Evolutionary conservation across 2,888 invertebrate genomes (phyloP).

Genomic region (Dolichomitus sp.): DNA sequence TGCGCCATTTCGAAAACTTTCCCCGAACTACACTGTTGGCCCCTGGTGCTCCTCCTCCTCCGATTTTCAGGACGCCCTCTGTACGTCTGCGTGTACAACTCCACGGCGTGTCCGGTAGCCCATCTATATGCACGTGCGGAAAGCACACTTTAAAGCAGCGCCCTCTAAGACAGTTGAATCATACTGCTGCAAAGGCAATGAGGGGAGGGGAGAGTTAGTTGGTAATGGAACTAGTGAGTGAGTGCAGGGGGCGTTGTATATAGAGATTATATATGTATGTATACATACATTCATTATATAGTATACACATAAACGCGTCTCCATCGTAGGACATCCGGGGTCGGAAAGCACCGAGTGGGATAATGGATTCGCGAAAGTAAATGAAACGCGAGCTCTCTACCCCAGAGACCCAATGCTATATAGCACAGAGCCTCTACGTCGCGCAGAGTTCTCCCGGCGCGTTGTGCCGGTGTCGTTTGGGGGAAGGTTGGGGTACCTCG

Average conservation of each 20-base stretch:
- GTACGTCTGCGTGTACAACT: background rate
- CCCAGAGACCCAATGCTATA: conserved; percentile 67
- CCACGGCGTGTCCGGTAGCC: conserved; percentile 8
- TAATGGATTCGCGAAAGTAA: conserved; percentile 84
- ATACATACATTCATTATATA: conserved; percentile 18
- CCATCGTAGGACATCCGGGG: conserved; percentile 63
- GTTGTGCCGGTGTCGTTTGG: conserved; percentile 32
- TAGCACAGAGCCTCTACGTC: background rate
- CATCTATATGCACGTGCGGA: conserved; percentile 17
- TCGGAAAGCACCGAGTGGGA: conserved; percentile 72
- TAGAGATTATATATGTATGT: background rate
- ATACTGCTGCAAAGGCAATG: conserved; percentile 7
- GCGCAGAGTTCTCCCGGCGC: conserved; percentile 38
- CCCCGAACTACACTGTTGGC: conserved; percentile 44
- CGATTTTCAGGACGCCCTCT: background rate
- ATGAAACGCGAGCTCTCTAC: conserved; percentile 79
- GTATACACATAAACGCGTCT: conserved; percentile 50
- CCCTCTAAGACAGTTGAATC: conserved; percentile 29
- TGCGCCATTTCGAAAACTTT: conserved; percentile 63
- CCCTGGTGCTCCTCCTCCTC: background rate
- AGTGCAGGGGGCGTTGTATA: conserved; percentile 35
- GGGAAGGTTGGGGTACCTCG: conserved; percentile 10
- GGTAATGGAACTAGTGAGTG: conserved; percentile 56
- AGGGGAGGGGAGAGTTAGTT: conserved; percentile 46
- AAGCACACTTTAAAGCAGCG: background rate